Evolutionary conservation across 2,888 invertebrate species (phyloP), one percentile per base, ranked within the genome.

Genomic region (Proisotoma minuta): DNA sequence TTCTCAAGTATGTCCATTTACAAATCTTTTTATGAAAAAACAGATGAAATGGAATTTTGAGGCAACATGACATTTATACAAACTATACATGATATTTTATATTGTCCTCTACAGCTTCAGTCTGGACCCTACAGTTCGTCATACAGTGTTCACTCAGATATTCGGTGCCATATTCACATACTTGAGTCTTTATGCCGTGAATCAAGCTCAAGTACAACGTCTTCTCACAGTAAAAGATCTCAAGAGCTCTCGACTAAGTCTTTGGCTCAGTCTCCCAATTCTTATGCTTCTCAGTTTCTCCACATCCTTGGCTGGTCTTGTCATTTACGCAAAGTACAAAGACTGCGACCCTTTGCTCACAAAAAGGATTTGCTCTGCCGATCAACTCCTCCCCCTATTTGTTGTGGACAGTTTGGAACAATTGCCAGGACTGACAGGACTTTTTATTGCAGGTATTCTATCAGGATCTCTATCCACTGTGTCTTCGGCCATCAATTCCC

Each of bases 381-480:
- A 91, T 77, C 90, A 94, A 82, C 72, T 82, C 12, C 72, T 82
- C 23, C 81, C 81, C 0, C 73, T 79, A 18, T 82, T 79, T 74
- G 80, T 81, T 27, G 79, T 81, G 76, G 80, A 82, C 59, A 75
- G 76, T 0, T 85, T 94, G 60, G 75, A 77, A 0, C 75, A 82
- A 53, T 78, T 84, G 56, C 89, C 90, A 0, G 95, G 94, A 0
- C 75, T 96, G 22, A 85, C 92, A 0, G 96, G 96, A 0, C 81
- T 96, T 23, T 94, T 95, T 76, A 87, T 94, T 0, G 90, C 94
- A 3, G 84, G 94, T 2, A 88, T 96, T 64, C 93, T 95, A 76
- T 91, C 91, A 73, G 95, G 91, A 0, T 89, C 93, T 0, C 81
- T 95, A 10, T 93, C 94, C 49, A 93, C 94, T 0, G 87, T 96